phyloP scores from a whole-genome alignment of 2,888 invertebrate species.

The Didymodactylos carnosus region DNA sequence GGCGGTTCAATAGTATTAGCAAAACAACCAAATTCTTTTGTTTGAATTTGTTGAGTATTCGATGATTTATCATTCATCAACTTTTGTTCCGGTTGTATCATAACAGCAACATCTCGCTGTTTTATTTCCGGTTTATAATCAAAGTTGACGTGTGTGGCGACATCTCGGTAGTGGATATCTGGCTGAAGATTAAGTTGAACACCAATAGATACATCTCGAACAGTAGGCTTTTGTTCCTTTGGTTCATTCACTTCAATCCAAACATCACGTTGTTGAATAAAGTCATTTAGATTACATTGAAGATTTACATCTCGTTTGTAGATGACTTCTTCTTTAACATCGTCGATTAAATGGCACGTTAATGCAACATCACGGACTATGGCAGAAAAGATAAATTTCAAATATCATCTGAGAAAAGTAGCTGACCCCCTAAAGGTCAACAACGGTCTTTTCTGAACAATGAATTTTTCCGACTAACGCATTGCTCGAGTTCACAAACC shows the following conservation, averaged over 20 bases:
- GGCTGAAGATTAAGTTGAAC: neutral
- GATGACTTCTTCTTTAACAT: neutral
- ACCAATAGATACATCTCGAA: neutral
- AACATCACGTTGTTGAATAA: neutral
- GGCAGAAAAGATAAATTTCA: neutral
- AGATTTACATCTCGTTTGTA: constrained; percentile 6
- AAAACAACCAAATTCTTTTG: neutral
- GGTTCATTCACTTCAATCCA: neutral
- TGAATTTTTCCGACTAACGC: too few species aligned
- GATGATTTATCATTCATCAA: neutral
- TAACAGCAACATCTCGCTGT: neutral
- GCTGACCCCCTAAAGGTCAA: too few species aligned
- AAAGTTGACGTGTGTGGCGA: neutral
- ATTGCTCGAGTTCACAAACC: too few species aligned
- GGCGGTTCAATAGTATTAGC: neutral
- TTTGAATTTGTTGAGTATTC: neutral
- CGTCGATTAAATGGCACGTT: neutral
- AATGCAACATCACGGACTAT: neutral
- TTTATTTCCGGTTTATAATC: neutral
- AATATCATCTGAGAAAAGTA: neutral
- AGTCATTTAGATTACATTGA: constrained; percentile 1
- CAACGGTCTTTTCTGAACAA: too few species aligned
- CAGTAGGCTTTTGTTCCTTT: neutral
- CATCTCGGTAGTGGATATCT: neutral
- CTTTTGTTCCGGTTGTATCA: neutral